phyloP scores from a whole-genome alignment of 2,113 vertebrate species.

The Microtus pennsylvanicus region DNA sequence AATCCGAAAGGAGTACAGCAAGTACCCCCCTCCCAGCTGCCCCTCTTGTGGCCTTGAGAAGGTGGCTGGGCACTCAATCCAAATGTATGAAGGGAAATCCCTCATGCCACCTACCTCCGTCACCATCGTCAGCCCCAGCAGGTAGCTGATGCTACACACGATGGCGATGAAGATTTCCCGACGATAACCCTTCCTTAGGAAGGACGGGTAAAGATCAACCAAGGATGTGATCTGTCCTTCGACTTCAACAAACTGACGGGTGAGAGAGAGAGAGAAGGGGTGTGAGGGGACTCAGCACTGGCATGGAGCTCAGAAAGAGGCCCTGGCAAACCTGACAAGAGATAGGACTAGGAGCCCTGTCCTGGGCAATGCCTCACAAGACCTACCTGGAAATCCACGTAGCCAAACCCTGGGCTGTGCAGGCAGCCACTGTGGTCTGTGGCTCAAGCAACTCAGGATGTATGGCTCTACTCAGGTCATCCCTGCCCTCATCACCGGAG shows the following conservation, averaged over 20 bases:
- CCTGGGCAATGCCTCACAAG: neutral
- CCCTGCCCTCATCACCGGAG: neutral
- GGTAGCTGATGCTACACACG: slow-evolving; percentile 96
- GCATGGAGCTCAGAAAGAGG: neutral
- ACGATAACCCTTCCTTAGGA: slow-evolving; percentile 99
- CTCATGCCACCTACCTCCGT: slow-evolving; percentile 82
- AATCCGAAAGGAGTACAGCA: neutral
- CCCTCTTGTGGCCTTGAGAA: neutral
- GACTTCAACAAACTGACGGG: slow-evolving; percentile 97
- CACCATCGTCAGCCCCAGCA: slow-evolving; percentile 99
- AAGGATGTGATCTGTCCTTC: slow-evolving; percentile 99
- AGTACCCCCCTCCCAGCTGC: neutral
- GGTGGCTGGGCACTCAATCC: neutral
- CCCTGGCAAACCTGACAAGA: neutral
- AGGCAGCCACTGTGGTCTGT: neutral
- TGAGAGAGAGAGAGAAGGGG: neutral
- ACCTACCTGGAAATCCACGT: neutral
- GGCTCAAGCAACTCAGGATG: neutral
- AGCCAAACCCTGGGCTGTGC: neutral
- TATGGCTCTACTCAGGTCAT: neutral
- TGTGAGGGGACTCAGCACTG: neutral
- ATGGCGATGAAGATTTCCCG: slow-evolving; percentile 99
- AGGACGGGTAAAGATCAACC: slow-evolving; percentile 98
- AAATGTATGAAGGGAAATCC: neutral
- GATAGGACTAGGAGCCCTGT: neutral